A percentile compares a stretch with the other conserved stretches of the same genome.
Evolutionary conservation across 2,113 vertebrate species (phyloP).

Genomic region (Barnardius zonarius): DNA sequence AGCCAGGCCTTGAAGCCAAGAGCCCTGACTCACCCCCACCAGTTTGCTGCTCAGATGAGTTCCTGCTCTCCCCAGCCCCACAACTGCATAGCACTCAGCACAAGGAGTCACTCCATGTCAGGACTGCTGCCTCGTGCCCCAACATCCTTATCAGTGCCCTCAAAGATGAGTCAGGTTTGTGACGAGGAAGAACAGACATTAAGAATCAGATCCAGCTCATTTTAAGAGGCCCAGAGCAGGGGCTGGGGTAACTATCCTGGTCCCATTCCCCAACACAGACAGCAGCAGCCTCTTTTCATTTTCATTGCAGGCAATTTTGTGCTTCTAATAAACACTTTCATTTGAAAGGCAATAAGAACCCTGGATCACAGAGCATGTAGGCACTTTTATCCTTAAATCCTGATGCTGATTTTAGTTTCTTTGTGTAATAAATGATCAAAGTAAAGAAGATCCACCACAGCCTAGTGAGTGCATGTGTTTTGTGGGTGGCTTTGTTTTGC

Average conservation of each 20-base stretch:
- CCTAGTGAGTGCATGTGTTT: not conserved
- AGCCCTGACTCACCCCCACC: not conserved
- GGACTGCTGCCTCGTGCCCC: not conserved
- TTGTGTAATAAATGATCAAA: conserved; percentile 46
- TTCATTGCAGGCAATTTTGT: not conserved
- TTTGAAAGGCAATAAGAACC: conserved; percentile 4
- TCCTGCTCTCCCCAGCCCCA: not conserved
- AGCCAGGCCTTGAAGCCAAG: not conserved
- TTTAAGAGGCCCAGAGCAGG: not conserved
- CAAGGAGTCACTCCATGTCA: not conserved
- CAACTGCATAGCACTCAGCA: not conserved
- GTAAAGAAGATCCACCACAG: conserved; percentile 15
- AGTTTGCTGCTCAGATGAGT: not conserved
- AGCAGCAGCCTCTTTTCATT: not conserved
- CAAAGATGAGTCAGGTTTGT: not conserved
- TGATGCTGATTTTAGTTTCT: conserved; percentile 27
- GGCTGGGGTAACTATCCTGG: not conserved
- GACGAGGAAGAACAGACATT: not conserved
- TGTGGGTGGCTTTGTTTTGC: conserved; percentile 52
- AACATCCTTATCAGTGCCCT: not conserved
- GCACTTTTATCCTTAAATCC: conserved; percentile 15
- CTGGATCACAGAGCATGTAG: not conserved
- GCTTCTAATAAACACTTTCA: not conserved
- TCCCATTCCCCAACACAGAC: not conserved
- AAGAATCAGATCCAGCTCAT: not conserved